A percentile compares a stretch with the other conserved stretches of the same genome.
These are phyloP conservation scores for Pontoporia blainvillei DNA, from an alignment of 2,113 vertebrate species.

Conservation along the genomic window DNA sequence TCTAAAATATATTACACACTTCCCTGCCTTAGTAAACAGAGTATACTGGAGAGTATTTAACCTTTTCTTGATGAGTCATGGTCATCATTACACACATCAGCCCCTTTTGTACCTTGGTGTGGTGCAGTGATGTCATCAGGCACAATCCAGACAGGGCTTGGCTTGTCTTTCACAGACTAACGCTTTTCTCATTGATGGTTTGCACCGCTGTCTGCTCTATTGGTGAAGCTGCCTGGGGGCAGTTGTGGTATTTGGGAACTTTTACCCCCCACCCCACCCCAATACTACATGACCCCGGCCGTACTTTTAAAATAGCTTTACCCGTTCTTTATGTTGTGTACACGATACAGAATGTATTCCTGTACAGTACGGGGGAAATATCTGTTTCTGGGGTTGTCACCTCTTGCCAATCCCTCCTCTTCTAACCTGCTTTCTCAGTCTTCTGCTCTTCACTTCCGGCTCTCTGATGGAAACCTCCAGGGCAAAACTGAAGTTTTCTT, in stretches of 20 bases:
- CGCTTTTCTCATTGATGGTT: neutral
- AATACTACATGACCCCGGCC: neutral
- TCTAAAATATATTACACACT: slow-evolving; percentile 45
- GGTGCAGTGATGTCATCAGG: neutral
- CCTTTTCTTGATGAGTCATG: slow-evolving; percentile 36
- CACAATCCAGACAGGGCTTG: neutral
- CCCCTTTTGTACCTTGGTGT: slow-evolving; percentile 6
- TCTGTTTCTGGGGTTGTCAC: neutral
- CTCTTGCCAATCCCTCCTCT: neutral
- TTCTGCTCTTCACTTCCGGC: neutral
- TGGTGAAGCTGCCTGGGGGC: neutral
- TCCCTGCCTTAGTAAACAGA: slow-evolving; percentile 71
- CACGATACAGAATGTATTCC: slow-evolving; percentile 14
- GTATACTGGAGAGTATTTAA: slow-evolving; percentile 45
- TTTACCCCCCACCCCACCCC: neutral
- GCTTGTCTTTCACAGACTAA: slow-evolving; percentile 37
- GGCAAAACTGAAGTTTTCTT: neutral
- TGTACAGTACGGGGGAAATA: neutral
- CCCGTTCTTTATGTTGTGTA: slow-evolving; percentile 19
- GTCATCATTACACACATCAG: neutral
- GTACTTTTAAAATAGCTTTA: slow-evolving; percentile 40
- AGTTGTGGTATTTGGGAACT: neutral
- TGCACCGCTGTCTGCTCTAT: slow-evolving; percentile 18
- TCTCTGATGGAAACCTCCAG: slow-evolving; percentile 5
- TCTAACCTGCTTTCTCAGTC: slow-evolving; percentile 17